Evolutionary conservation across 2,797 vertebrate genomes (phyloP), one percentile per base, ranked within the genome.

Genomic region (Pipistrellus nathusii): DNA sequence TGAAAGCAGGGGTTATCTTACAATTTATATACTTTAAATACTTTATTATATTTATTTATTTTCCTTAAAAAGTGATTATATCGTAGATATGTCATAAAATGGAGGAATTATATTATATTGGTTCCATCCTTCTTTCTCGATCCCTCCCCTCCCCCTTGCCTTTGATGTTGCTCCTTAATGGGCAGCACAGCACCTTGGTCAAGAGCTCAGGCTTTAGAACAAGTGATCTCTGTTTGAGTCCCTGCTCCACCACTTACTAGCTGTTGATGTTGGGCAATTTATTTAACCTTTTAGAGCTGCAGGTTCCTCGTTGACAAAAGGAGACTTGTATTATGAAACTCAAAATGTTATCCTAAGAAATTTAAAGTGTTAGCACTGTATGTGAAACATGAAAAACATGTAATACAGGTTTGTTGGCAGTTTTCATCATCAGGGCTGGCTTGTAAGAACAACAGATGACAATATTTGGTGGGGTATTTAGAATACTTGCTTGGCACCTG

Each of bases 401-500:
- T 53, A 32, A n/a, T 71, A 66, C 41, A 66, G 75, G n/a, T 73
- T 88, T 77, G 35, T 93, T 89, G 77, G 86, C 20, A 75, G 91
- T 68, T 95, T 78, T 81, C 83, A 86, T 25, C 53, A 76, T 89
- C 77, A 68, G 35, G 14, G n/a, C 80, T 97, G 86, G 73, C 92
- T 91, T 83, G 48, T 81, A 75, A 51, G 25, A 64, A 68, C 48
- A 64, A 85, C 76, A 96, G 90, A 94, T 95, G 82, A 96, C 68
- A 85, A 59, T 89, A 75, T 90, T 94, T 96, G 90, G 95, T 88
- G 95, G 41, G 71, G 20, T 84, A 69, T 86, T 95, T 23, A 81
- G 71, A 97, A 91, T 73, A 64, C 55, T 69, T 95, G 64, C 73
- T 93, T 95, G 46, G 59, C 88, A 95, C 44, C 90, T 97, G 94